phyloP scores from a whole-genome alignment of 2,113 vertebrate species.

The Urocolius indicus region DNA sequence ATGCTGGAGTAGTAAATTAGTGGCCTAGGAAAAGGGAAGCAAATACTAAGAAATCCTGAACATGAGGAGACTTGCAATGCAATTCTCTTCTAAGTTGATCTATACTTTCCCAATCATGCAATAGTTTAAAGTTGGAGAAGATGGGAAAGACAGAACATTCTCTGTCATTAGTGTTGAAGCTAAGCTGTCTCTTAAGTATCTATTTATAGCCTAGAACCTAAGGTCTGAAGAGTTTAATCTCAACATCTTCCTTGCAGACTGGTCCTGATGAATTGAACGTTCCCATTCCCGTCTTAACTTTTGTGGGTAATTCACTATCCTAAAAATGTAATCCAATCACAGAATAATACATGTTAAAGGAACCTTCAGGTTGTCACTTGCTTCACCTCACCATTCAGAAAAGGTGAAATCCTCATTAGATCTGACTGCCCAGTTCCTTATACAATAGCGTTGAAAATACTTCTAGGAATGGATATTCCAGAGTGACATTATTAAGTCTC shows the following conservation, averaged over 20 bases:
- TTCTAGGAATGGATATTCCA: not conserved
- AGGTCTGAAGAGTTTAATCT: not conserved
- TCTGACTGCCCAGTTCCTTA: not conserved
- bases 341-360: not conserved
- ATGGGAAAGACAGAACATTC: not conserved
- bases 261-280: not conserved
- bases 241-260: not conserved
- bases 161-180: accelerated
- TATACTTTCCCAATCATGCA: accelerated
- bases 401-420: not conserved
- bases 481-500: not conserved
- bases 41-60: not conserved
- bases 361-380: not conserved
- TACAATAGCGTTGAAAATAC: not conserved
- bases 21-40: not conserved
- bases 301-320: not conserved
- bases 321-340: not conserved
- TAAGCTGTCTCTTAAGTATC: not conserved
- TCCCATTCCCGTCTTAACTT: not conserved
- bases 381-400: not conserved
- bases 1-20: not conserved
- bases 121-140: not conserved
- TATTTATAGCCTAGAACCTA: not conserved
- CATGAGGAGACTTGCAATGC: not conserved
- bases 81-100: not conserved